A percentile compares a stretch with the other conserved stretches of the same genome.
Evolutionary conservation across 2,888 invertebrate species (phyloP).

Genomic region (Cremastobaeus sp.): DNA sequence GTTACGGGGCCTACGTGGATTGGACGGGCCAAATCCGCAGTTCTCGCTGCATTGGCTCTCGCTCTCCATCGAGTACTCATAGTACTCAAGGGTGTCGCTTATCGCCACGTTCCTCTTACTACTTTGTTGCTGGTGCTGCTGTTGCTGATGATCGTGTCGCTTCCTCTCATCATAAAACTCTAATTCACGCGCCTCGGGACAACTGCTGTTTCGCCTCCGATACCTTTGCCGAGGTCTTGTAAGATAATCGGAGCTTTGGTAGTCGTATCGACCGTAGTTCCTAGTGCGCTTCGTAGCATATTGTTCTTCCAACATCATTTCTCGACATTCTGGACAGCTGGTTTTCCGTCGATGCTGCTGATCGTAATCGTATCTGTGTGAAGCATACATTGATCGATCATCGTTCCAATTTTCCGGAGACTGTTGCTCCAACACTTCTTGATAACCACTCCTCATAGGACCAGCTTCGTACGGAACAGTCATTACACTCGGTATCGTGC

Average conservation of each 20-base stretch:
- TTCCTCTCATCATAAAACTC: slow-evolving; percentile 75
- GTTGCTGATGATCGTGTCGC: slow-evolving; percentile 65
- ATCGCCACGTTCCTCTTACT: slow-evolving; percentile 78
- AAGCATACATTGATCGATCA: not conserved
- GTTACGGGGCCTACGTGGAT: slow-evolving; percentile 77
- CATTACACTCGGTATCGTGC: slow-evolving; percentile 6
- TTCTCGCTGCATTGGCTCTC: slow-evolving; percentile 78
- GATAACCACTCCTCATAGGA: slow-evolving; percentile 37
- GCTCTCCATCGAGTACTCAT: slow-evolving; percentile 78
- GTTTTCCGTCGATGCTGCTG: slow-evolving; percentile 65
- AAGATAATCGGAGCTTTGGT: slow-evolving; percentile 8
- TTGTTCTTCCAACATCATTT: slow-evolving; percentile 61
- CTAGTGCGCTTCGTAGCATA: slow-evolving; percentile 18
- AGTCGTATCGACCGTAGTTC: slow-evolving; percentile 36
- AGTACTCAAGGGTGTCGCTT: slow-evolving; percentile 78
- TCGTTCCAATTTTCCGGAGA: slow-evolving; percentile 13
- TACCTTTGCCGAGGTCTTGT: slow-evolving; percentile 56
- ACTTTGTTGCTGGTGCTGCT: slow-evolving; percentile 70
- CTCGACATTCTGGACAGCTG: slow-evolving; percentile 71
- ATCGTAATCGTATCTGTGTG: slow-evolving; percentile 10
- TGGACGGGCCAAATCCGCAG: slow-evolving; percentile 79
- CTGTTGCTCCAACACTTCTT: slow-evolving; percentile 26
- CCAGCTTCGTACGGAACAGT: not conserved
- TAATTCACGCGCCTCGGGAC: slow-evolving; percentile 72
- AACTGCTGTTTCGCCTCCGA: slow-evolving; percentile 74